Percentiles rank a stretch among this genome's conserved stretches.
phyloP scores from a whole-genome alignment of 2,888 invertebrate species.

The Willowsia nigromaculata region DNA sequence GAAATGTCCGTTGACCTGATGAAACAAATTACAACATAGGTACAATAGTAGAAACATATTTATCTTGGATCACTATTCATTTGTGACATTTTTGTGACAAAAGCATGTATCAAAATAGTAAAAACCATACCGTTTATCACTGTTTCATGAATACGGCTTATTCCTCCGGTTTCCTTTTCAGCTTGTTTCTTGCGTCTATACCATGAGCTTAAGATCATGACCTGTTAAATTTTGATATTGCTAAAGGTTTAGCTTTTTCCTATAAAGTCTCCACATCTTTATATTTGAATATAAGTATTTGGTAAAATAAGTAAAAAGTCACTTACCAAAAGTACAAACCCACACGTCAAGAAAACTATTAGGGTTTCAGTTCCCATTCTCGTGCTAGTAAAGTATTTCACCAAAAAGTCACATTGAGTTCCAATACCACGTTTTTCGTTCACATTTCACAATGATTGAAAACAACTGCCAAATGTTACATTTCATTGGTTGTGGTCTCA shows the following conservation, averaged over 20 bases:
- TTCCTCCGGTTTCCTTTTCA: neutral
- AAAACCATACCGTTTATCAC: conserved; percentile 47
- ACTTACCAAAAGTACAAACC: conserved; percentile 45
- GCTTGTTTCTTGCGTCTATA: neutral
- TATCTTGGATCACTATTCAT: no score
- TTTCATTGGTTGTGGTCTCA: no score
- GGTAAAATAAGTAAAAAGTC: neutral
- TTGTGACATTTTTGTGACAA: no score
- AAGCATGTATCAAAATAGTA: neutral
- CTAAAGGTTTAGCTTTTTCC: no score
- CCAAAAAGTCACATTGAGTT: no score
- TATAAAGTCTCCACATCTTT: no score
- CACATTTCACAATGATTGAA: neutral
- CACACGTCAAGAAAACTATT: conserved; percentile 30
- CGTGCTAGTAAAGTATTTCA: neutral
- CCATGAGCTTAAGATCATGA: conserved; percentile 30
- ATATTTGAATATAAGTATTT: neutral
- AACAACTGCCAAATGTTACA: no score
- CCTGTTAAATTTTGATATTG: neutral
- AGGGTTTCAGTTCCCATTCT: conserved; percentile 24
- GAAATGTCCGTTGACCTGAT: conserved; percentile 57
- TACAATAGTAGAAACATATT: no score
- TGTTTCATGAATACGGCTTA: conserved; percentile 43
- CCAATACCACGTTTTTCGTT: no score
- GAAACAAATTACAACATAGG: neutral